Base-by-base conservation (phyloP, 2,113 vertebrate species). In the Fregata magnificens region DNA sequence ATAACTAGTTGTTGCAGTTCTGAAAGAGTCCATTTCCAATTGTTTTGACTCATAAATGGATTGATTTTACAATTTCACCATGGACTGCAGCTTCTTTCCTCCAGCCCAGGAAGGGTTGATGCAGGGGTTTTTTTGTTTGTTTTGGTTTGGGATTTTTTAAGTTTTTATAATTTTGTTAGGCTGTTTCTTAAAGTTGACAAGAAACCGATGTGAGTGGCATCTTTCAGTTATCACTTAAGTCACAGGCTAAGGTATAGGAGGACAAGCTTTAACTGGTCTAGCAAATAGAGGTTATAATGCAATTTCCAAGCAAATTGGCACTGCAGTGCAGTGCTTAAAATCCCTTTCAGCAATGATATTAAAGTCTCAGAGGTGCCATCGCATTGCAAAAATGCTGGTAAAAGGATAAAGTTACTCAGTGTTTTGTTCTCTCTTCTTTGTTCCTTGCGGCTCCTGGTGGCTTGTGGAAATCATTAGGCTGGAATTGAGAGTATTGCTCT, bases 391-490 rank as follows among this genome's bases (percentile, higher is more conserved):
- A 96, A 74, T 83, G 88, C 93, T 92, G 50, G 71, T 86, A 81
- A 84, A 92, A 88, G 67, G 90, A 93, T 92, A 78, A 94, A 59
- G 78, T 93, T 93, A 66, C 88, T 88, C 0, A 0, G 55, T 83
- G 65, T 44, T 94, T 95, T 96, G 58, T 95, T 86, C 82, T 92
- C 14, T 94, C 24, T 66, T 56, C 74, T 95, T 89, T 81, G 65
- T 94, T 96, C 74, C 82, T 95, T 88, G 63, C 0, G 0, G 86
- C 59, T 94, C 38, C 74, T 81, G 74, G 65, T 88, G 94, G 71
- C 82, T 83, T 83, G 67, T 90, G 76, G 85, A 92, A 95, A 88
- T 96, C 90, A 92, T 93, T 67, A 96, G 79, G 25, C 67, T 90
- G 86, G 67, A 95, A 86, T 93, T 82, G 85, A 86, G 40, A 83